These are phyloP conservation scores for Tupaia chinensis DNA, from an alignment of 2,113 vertebrate species.

Conservation along the genomic window DNA sequence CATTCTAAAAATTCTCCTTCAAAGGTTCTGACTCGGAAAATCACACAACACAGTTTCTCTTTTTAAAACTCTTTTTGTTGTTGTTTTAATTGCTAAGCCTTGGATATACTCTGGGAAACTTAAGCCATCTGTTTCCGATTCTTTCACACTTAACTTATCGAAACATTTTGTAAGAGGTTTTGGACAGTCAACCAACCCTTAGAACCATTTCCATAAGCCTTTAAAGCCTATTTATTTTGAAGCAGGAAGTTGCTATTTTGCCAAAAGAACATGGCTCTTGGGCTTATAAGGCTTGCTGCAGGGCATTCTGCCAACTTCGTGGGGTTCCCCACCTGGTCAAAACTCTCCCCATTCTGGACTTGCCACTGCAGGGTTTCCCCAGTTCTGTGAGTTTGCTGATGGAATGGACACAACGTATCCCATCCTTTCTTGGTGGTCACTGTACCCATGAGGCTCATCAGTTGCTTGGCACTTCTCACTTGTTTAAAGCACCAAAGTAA, in stretches of 20 bases:
- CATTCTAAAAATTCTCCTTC: not conserved
- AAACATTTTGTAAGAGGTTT: slow-evolving; percentile 57
- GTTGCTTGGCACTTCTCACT: not conserved
- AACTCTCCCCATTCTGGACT: not conserved
- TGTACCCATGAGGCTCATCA: not conserved
- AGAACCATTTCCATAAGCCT: slow-evolving; percentile 58
- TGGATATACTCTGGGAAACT: slow-evolving; percentile 58
- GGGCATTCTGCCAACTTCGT: not conserved
- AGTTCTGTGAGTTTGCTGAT: not conserved
- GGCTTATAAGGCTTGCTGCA: not conserved
- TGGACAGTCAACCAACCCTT: slow-evolving; percentile 47
- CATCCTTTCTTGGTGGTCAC: not conserved
- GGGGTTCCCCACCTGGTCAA: not conserved
- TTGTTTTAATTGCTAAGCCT: slow-evolving; percentile 41
- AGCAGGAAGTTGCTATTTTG: slow-evolving; percentile 62
- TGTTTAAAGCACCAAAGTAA: slow-evolving; percentile 18
- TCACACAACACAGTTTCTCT: not conserved
- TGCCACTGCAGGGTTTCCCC: not conserved
- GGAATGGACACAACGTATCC: not conserved
- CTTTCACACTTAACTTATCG: slow-evolving; percentile 62
- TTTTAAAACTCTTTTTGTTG: not conserved
- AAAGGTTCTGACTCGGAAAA: not conserved
- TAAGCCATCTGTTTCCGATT: slow-evolving; percentile 76
- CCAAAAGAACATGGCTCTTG: slow-evolving; percentile 25
- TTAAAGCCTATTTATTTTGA: slow-evolving; percentile 66